Conservation (phyloP, 92 coral and sea anemone genomes). For the Palythoa caribaeorum region DNA sequence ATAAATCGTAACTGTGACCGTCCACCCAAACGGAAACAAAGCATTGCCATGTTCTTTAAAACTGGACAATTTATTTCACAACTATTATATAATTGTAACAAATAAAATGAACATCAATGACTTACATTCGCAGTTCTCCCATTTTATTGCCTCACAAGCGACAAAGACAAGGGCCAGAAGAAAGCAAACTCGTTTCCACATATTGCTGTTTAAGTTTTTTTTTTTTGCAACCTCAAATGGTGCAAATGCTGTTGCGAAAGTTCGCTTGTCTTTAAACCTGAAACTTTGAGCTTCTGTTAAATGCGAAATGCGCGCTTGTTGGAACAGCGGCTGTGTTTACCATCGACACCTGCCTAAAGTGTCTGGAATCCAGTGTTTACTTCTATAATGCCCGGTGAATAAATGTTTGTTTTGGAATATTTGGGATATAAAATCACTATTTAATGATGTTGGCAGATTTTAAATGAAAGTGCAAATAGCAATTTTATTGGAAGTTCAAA, state of each 20-base stretch:
- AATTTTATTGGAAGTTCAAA: too few relatives aligned
- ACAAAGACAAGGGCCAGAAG: neutral
- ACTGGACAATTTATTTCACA: too few relatives aligned
- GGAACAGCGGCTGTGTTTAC: neutral
- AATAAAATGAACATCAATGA: neutral
- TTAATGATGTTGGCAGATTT: neutral
- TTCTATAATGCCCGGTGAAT: neutral
- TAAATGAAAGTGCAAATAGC: too few relatives aligned
- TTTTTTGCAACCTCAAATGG: neutral
- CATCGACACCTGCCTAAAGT: neutral
- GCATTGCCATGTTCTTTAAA: too few relatives aligned
- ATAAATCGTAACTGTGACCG: too few relatives aligned
- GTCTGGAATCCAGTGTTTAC: neutral
- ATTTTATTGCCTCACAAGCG: slow-evolving; percentile 17
- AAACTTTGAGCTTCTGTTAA: neutral
- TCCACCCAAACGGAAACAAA: too few relatives aligned
- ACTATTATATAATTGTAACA: too few relatives aligned
- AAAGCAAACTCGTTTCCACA: neutral
- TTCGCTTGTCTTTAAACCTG: neutral
- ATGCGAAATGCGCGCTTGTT: neutral
- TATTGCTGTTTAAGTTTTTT: neutral
- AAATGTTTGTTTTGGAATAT: neutral
- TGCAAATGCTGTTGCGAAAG: neutral
- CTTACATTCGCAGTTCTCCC: slow-evolving; percentile 20
- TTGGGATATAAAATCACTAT: neutral